A percentile compares a stretch with the other conserved stretches of the same genome.
Conservation (phyloP, 2,797 vertebrate species). For the Gastrophryne carolinensis region DNA sequence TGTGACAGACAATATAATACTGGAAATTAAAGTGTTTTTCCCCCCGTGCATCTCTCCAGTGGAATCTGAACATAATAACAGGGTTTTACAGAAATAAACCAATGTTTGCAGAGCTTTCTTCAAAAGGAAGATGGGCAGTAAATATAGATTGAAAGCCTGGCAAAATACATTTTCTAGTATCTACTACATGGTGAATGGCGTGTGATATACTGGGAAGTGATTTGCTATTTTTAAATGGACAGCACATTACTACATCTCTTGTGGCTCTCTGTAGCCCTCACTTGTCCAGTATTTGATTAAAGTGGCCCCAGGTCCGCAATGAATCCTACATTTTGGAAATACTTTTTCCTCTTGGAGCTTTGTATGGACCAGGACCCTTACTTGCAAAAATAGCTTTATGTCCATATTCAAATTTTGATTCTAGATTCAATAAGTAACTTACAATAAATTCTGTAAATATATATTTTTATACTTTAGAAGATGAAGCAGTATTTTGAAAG, state of each 20-base stretch:
- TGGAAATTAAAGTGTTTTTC: conserved; percentile 40
- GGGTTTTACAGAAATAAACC: conserved; percentile 23
- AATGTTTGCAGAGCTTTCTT: conserved; percentile 44
- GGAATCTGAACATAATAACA: conserved; percentile 38
- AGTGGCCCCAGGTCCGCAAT: no score
- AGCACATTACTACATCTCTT: background rate
- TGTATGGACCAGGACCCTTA: no score
- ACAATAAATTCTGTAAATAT: no score
- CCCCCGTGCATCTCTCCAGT: background rate
- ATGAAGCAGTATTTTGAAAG: no score
- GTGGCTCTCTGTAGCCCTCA: background rate
- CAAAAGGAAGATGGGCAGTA: conserved; percentile 43
- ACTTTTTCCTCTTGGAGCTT: no score
- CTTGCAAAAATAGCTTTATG: no score
- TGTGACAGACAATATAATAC: conserved; percentile 1
- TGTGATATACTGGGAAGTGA: background rate
- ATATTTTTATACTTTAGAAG: no score
- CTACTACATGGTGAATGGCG: background rate
- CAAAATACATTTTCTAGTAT: background rate
- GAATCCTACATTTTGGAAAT: no score
- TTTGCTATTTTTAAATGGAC: background rate
- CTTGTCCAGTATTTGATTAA: background rate
- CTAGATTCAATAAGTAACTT: background rate
- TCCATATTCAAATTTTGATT: background rate
- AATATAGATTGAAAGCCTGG: conserved; percentile 10